These are phyloP conservation scores for Coenonympha arcania DNA, from an alignment of 2,888 invertebrate species.

Conservation along the genomic window DNA sequence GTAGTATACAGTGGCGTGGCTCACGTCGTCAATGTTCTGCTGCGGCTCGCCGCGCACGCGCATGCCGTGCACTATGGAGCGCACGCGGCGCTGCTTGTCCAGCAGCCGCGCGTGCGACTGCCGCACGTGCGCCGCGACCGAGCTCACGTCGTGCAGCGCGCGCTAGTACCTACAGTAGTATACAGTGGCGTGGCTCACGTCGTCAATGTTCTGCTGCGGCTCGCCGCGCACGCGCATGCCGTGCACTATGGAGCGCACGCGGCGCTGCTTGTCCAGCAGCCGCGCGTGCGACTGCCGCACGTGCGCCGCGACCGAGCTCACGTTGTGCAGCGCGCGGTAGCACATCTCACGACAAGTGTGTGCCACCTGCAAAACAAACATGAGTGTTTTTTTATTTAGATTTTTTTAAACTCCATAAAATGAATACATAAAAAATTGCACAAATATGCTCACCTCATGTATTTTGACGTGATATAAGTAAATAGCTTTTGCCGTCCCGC, in stretches of 20 bases:
- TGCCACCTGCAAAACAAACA: slow-evolving; percentile 38
- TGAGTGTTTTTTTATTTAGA: too few species aligned
- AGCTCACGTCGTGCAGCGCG: too few species aligned
- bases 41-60: too few species aligned
- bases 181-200: slow-evolving; percentile 77
- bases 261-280: slow-evolving; percentile 88
- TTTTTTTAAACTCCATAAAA: too few species aligned
- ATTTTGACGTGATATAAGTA: slow-evolving; percentile 60
- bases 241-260: slow-evolving; percentile 86
- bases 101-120: too few species aligned
- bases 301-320: slow-evolving; percentile 35
- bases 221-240: slow-evolving; percentile 85
- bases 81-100: too few species aligned
- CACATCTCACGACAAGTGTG: slow-evolving; percentile 48
- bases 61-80: too few species aligned
- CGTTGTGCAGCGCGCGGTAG: slow-evolving; percentile 52
- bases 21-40: too few species aligned
- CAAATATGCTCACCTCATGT: slow-evolving; percentile 64
- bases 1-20: too few species aligned
- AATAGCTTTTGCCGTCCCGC: slow-evolving; percentile 83
- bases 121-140: too few species aligned
- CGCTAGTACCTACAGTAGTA: too few species aligned
- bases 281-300: slow-evolving; percentile 74
- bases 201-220: slow-evolving; percentile 83
- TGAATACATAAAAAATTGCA: neutral